Evolutionary conservation across 2,113 vertebrate genomes (phyloP).

Genomic region (Petrocephalus microphthalmus): DNA sequence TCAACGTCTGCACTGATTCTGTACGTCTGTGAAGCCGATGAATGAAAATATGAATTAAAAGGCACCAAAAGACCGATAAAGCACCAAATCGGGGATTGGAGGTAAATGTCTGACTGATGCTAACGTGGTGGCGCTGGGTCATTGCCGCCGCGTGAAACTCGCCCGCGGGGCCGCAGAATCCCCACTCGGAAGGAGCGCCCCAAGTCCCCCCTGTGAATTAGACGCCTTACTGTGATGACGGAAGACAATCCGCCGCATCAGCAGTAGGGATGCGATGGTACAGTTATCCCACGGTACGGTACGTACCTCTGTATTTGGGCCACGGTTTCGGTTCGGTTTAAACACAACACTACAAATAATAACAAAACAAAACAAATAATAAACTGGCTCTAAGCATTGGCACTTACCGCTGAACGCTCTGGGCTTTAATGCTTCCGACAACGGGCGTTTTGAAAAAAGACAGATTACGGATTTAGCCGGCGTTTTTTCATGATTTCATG

Average conservation of each 20-base stretch:
- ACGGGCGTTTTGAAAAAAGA: too few relatives aligned
- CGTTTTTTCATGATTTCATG: too few relatives aligned
- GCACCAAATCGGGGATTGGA: conserved; percentile 34
- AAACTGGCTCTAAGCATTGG: too few relatives aligned
- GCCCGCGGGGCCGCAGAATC: neutral
- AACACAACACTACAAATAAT: too few relatives aligned
- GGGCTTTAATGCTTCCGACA: too few relatives aligned
- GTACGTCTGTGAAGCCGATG: conserved; percentile 39
- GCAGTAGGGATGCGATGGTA: too few relatives aligned
- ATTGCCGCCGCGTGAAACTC: neutral
- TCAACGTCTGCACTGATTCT: conserved; percentile 38
- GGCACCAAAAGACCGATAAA: conserved; percentile 33
- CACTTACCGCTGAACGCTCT: too few relatives aligned
- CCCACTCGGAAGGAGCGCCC: neutral
- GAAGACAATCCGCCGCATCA: neutral
- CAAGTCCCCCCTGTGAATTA: neutral
- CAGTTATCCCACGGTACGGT: too few relatives aligned
- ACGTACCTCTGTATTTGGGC: too few relatives aligned
- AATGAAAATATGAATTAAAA: conserved; percentile 41
- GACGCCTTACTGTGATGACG: neutral
- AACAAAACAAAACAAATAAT: too few relatives aligned
- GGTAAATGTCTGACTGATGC: conserved; percentile 40
- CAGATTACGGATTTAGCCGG: too few relatives aligned
- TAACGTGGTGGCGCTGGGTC: neutral
- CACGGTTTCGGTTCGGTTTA: too few relatives aligned